Conservation (phyloP, 1,140 invertebrate species). For the Zaprionus africanus region DNA sequence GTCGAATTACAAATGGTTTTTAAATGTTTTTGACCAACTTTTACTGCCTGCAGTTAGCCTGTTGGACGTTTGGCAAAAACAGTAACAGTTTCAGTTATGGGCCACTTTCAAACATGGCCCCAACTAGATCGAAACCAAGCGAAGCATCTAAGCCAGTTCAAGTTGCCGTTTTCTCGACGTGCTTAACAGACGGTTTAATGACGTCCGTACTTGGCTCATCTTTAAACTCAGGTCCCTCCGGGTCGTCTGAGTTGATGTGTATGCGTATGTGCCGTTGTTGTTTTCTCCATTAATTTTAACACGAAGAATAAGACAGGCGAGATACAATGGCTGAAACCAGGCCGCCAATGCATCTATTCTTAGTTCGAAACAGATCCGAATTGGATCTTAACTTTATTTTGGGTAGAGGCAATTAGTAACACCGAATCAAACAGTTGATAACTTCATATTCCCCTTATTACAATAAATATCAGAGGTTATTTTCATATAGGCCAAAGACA, state of each 20-base stretch:
- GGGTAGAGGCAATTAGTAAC: too few species aligned
- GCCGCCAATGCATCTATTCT: neutral
- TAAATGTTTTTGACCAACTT: slow-evolving; percentile 60
- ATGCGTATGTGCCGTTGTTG: slow-evolving; percentile 13
- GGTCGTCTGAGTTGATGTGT: slow-evolving; percentile 10
- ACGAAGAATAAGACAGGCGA: slow-evolving; percentile 22
- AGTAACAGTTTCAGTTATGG: slow-evolving; percentile 48
- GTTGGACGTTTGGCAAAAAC: slow-evolving; percentile 22
- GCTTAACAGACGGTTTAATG: slow-evolving; percentile 73
- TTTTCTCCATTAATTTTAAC: slow-evolving; percentile 43
- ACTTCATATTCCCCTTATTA: too few species aligned
- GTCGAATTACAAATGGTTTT: slow-evolving; percentile 66
- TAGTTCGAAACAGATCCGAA: neutral
- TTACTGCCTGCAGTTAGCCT: slow-evolving; percentile 54
- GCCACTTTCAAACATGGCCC: slow-evolving; percentile 73
- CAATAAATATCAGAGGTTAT: too few species aligned
- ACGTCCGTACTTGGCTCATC: slow-evolving; percentile 59
- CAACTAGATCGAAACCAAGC: slow-evolving; percentile 56
- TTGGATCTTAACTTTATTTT: neutral
- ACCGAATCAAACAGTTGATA: too few species aligned
- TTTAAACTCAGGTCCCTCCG: neutral
- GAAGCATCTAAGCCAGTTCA: slow-evolving; percentile 56
- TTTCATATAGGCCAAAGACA: too few species aligned
- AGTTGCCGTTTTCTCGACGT: slow-evolving; percentile 51
- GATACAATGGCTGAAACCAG: neutral